Evolutionary conservation across 2,113 vertebrate genomes (phyloP).

Genomic region (Eublepharis macularius): DNA sequence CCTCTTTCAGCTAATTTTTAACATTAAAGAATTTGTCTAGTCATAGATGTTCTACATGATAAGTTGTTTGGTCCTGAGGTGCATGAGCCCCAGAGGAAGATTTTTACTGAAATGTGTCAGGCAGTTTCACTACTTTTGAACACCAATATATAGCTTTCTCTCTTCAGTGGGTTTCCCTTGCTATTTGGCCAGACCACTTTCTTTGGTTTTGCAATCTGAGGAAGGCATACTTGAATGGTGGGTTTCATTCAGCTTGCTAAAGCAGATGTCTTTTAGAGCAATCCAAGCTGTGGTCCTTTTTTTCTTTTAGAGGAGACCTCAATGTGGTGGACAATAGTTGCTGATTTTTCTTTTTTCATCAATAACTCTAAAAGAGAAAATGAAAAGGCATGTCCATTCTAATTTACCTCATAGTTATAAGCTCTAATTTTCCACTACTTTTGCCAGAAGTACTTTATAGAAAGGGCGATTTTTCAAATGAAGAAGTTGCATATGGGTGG

Average conservation of each 20-base stretch:
- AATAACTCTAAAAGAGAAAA: constrained; percentile 40
- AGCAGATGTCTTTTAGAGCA: not conserved
- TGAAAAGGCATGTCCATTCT: constrained; percentile 1
- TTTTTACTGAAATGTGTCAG: too few species aligned
- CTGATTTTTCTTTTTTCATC: constrained; percentile 22
- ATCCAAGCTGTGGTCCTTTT: constrained; percentile 30
- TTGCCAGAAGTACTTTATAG: constrained; percentile 60
- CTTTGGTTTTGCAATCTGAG: too few species aligned
- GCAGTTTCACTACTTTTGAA: too few species aligned
- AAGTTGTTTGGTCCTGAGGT: too few species aligned
- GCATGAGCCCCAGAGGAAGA: too few species aligned
- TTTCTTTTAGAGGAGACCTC: constrained; percentile 41
- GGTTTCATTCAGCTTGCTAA: not conserved
- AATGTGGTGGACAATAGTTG: not conserved
- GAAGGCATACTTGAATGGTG: too few species aligned
- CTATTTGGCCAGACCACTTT: too few species aligned
- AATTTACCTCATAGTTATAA: constrained; percentile 57
- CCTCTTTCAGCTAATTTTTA: too few species aligned
- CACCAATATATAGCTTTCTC: too few species aligned
- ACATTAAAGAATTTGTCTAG: too few species aligned
- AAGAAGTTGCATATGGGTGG: constrained; percentile 36
- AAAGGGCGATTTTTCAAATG: constrained; percentile 55
- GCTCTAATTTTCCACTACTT: constrained; percentile 49
- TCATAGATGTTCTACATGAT: too few species aligned
- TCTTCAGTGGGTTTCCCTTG: too few species aligned